Percentiles rank a stretch among this genome's conserved stretches.
These are phyloP conservation scores for Strigamia transsilvanica DNA, from an alignment of 2,888 invertebrate species.

Conservation along the genomic window DNA sequence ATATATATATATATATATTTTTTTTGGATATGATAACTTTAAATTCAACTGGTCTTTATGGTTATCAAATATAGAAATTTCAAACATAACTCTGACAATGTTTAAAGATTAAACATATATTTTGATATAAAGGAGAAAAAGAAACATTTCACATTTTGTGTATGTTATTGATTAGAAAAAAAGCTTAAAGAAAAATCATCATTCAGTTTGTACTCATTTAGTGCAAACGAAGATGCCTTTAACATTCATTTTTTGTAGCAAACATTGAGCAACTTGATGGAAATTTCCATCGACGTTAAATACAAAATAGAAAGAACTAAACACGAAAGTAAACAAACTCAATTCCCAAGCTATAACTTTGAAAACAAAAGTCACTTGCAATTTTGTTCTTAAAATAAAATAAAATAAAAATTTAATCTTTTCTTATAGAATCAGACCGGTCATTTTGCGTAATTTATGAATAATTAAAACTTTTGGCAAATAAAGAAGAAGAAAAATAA, in stretches of 20 bases:
- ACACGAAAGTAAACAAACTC: neutral
- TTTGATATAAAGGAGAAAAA: neutral
- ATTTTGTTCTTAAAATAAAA: neutral
- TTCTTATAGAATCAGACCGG: neutral
- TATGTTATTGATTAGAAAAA: neutral
- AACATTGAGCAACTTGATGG: slow-evolving; percentile 7
- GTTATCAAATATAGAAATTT: slow-evolving; percentile 37
- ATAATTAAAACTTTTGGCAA: neutral
- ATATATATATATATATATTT: too few relatives aligned
- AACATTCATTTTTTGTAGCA: neutral
- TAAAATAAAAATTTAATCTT: neutral
- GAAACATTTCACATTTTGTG: neutral
- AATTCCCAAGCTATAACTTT: neutral
- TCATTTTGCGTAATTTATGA: neutral
- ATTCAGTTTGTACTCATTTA: slow-evolving; percentile 21
- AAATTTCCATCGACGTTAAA: neutral
- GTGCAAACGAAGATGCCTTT: neutral
- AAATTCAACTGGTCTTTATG: slow-evolving; percentile 14
- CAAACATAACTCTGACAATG: slow-evolving; percentile 18
- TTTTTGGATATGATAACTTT: slow-evolving; percentile 3
- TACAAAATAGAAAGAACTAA: neutral
- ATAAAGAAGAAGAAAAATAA: too few relatives aligned
- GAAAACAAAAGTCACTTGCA: slow-evolving; percentile 1
- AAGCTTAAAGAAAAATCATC: neutral
- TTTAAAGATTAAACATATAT: slow-evolving; percentile 3